Evolutionary conservation across 2,888 invertebrate species (phyloP).

Genomic region (Metopia argyrocephala): DNA sequence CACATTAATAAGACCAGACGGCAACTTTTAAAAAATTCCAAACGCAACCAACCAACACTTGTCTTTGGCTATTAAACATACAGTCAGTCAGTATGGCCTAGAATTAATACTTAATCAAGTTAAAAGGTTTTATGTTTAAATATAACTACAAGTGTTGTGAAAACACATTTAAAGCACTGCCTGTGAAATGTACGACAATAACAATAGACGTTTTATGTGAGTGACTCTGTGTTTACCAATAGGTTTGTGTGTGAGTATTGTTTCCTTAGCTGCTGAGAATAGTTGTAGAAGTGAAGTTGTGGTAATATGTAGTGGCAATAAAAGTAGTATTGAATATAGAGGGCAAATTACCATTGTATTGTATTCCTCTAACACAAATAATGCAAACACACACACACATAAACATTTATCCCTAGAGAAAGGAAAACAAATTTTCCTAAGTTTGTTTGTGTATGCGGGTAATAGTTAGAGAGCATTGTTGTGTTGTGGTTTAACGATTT

Average conservation of each 20-base stretch:
- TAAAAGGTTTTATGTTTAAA: too few relatives aligned
- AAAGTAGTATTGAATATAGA: slow-evolving; percentile 26
- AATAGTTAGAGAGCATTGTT: slow-evolving; percentile 35
- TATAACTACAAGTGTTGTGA: too few relatives aligned
- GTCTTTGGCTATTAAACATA: slow-evolving; percentile 27
- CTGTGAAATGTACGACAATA: background rate
- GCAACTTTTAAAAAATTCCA: slow-evolving; percentile 40
- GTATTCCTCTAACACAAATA: slow-evolving; percentile 39
- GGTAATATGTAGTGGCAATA: background rate
- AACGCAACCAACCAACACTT: slow-evolving; percentile 44
- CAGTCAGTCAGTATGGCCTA: background rate
- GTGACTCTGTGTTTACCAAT: background rate
- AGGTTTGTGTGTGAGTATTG: background rate
- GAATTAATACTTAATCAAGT: background rate
- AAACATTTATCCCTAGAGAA: background rate
- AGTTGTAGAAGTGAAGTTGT: slow-evolving; percentile 2
- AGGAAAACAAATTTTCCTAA: background rate
- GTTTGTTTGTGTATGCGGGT: background rate
- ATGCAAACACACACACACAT: slow-evolving; percentile 4
- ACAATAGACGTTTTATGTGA: background rate
- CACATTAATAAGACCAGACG: slow-evolving; percentile 29
- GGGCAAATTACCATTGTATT: slow-evolving; percentile 58
- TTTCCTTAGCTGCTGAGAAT: slow-evolving; percentile 38
- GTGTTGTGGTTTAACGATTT: slow-evolving; percentile 49
- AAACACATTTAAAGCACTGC: slow-evolving; percentile 8